phyloP scores from a whole-genome alignment of 2,113 vertebrate species.

The Diadophis punctatus region DNA sequence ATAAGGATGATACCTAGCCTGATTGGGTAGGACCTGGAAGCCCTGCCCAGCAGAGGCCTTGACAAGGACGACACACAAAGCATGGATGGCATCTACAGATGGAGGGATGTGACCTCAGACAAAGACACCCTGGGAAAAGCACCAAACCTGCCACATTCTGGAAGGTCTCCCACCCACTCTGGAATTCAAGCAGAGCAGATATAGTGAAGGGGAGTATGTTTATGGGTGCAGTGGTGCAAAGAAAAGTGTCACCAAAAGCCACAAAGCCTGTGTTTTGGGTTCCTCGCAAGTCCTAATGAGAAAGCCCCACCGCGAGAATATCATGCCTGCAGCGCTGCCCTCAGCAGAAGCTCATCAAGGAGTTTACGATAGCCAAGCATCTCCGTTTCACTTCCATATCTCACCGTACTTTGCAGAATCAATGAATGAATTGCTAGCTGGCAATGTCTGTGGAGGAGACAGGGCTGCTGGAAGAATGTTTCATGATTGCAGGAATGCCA shows the following conservation, averaged over 20 bases:
- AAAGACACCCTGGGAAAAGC: conserved; percentile 25
- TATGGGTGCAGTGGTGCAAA: not conserved
- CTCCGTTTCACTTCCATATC: not conserved
- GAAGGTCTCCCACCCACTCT: not conserved
- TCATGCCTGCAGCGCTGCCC: too few relatives aligned
- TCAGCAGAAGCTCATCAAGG: not conserved
- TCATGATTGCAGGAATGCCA: not conserved
- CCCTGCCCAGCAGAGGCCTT: not conserved
- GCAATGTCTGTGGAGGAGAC: not conserved
- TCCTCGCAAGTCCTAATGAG: not conserved
- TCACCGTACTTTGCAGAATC: not conserved
- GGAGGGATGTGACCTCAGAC: conserved; percentile 18
- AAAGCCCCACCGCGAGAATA: not conserved
- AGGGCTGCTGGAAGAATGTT: not conserved
- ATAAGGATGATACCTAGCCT: not conserved
- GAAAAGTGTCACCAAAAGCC: not conserved
- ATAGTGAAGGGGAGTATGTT: not conserved
- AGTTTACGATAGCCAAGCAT: too few relatives aligned
- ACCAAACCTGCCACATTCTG: conserved; percentile 14
- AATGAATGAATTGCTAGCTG: not conserved
- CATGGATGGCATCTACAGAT: conserved; percentile 10
- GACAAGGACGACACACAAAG: conserved; percentile 28
- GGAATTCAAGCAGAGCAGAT: conserved; percentile 18
- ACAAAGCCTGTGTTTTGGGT: not conserved
- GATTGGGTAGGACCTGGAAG: not conserved